A percentile compares a stretch with the other conserved stretches of the same genome.
Evolutionary conservation across 1,140 invertebrate genomes (phyloP).

Genomic region (Drosophila ananassae): DNA sequence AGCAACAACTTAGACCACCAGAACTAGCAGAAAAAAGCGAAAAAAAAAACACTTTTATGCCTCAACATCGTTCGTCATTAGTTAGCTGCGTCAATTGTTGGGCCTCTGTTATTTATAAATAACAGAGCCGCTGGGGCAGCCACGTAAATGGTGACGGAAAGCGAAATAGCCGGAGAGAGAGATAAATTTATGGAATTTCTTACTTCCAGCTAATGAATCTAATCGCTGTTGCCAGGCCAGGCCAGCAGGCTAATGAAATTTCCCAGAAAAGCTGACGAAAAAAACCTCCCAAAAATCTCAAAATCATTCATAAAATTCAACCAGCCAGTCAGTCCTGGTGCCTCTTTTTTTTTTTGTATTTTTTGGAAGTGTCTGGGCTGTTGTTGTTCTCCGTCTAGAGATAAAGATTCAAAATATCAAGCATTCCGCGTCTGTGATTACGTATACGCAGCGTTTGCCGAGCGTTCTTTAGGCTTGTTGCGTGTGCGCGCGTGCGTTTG

Average conservation of each 20-base stretch:
- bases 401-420: conserved; percentile 50
- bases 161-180: not conserved
- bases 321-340: too few species aligned
- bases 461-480: conserved; percentile 12
- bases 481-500: conserved; percentile 20
- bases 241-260: not conserved
- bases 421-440: conserved; percentile 38
- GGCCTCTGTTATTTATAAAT: conserved; percentile 42
- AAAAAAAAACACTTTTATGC: conserved; percentile 5
- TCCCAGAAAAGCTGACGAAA: not conserved
- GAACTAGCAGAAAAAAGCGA: conserved; percentile 3
- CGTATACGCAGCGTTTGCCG: conserved; percentile 44
- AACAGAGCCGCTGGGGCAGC: conserved; percentile 22
- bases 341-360: not conserved
- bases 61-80: conserved; percentile 46
- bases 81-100: conserved; percentile 47
- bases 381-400: conserved; percentile 35
- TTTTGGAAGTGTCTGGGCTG: conserved; percentile 26
- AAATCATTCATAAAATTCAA: conserved; percentile 47
- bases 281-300: conserved; percentile 1
- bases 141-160: conserved; percentile 33
- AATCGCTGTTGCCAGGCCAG: conserved; percentile 33
- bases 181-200: conserved; percentile 40
- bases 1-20: not conserved
- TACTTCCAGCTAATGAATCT: conserved; percentile 14